Evolutionary conservation across 2,113 vertebrate species (phyloP).

Genomic region (Embiotoca jacksoni): DNA sequence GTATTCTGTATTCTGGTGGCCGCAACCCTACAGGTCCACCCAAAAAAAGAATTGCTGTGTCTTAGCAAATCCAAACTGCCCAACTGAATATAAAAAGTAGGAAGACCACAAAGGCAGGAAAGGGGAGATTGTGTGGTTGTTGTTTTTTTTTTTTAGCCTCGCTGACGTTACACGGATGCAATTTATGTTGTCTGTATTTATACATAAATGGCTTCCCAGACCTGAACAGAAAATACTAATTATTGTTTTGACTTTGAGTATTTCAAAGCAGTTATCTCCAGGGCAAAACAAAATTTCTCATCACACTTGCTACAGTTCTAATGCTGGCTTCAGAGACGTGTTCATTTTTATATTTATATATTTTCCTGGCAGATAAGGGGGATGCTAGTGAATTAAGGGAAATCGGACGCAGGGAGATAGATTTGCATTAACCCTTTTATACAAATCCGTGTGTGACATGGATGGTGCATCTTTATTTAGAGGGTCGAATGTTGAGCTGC

Average conservation of each 20-base stretch:
- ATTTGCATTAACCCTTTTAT: conserved; percentile 45
- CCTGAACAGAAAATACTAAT: conserved; percentile 33
- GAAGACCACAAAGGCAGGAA: conserved; percentile 13
- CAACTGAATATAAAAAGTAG: conserved; percentile 14
- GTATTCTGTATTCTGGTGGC: conserved; percentile 13
- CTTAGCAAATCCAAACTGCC: conserved; percentile 26
- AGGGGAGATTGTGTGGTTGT: background rate
- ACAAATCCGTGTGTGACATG: conserved; percentile 44
- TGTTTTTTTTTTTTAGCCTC: conserved; percentile 8
- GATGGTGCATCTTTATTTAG: conserved; percentile 39
- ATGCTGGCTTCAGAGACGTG: conserved; percentile 3
- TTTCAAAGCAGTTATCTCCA: conserved; percentile 39
- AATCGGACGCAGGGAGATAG: conserved; percentile 40
- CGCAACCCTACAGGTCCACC: background rate
- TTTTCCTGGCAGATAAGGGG: conserved; percentile 29
- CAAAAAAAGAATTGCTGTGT: background rate
- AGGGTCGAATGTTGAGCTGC: conserved; percentile 40
- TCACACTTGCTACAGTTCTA: conserved; percentile 27
- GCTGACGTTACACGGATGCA: conserved; percentile 6
- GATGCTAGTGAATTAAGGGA: conserved; percentile 33
- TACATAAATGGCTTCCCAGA: conserved; percentile 36
- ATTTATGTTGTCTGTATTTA: conserved; percentile 35
- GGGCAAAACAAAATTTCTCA: conserved; percentile 35
- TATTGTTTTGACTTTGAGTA: conserved; percentile 36
- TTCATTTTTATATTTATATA: background rate